These are phyloP conservation scores for Eulemur albifrons DNA, from an alignment of 2,797 vertebrate species.

Conservation along the genomic window DNA sequence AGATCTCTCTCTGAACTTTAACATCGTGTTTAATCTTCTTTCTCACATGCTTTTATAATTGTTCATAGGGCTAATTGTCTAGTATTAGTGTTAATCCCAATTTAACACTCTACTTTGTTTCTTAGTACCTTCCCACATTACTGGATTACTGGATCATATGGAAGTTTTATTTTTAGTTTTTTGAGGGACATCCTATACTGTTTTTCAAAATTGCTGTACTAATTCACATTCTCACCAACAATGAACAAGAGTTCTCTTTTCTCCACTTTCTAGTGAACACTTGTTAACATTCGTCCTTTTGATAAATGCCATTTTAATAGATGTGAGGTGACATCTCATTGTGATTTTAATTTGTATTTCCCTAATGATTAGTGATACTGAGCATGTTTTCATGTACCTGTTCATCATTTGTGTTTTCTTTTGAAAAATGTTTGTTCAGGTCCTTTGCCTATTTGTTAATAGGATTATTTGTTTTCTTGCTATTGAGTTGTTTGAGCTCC, in stretches of 20 bases:
- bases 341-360: not conserved
- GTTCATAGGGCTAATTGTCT: not conserved
- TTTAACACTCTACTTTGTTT: not conserved
- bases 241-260: not conserved
- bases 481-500: not conserved
- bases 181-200: not conserved
- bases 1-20: conserved; percentile 12
- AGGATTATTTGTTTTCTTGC: not conserved
- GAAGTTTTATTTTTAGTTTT: not conserved
- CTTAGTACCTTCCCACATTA: not conserved
- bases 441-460: not conserved
- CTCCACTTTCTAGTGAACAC: not conserved
- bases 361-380: not conserved
- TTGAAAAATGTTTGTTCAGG: not conserved
- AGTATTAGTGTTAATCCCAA: not conserved
- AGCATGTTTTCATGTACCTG: not conserved
- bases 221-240: not conserved
- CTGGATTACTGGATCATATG: not conserved
- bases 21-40: not conserved
- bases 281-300: not conserved
- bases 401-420: not conserved
- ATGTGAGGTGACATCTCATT: not conserved
- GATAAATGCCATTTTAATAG: not conserved
- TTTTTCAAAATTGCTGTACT: not conserved
- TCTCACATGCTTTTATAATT: not conserved